These are phyloP conservation scores for Otus scops DNA, from an alignment of 2,797 vertebrate genomes.

Conservation along the genomic window DNA sequence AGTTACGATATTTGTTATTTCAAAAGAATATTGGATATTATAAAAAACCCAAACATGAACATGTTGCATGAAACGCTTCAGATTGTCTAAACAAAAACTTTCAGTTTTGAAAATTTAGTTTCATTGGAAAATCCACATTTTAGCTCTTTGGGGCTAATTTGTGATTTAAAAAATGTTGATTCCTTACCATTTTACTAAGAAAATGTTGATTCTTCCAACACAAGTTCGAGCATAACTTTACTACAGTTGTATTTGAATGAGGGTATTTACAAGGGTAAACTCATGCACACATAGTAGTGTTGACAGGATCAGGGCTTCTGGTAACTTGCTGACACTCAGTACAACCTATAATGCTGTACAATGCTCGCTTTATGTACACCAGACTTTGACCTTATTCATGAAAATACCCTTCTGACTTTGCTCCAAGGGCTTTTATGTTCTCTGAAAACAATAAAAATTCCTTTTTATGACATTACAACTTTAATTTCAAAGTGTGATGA, in stretches of 20 bases:
- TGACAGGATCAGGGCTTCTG: slow-evolving; percentile 42
- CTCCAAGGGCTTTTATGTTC: slow-evolving; percentile 50
- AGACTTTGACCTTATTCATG: slow-evolving; percentile 70
- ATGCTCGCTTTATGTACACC: slow-evolving; percentile 51
- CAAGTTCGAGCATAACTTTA: background rate
- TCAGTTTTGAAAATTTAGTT: background rate
- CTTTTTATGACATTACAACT: slow-evolving; percentile 63
- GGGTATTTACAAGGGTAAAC: slow-evolving; percentile 10
- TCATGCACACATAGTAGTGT: background rate
- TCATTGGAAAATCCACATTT: background rate
- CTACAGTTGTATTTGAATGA: background rate
- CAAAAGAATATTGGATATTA: background rate
- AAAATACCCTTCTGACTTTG: slow-evolving; percentile 54
- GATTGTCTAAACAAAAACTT: background rate
- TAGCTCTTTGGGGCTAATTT: background rate
- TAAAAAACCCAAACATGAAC: fast-evolving
- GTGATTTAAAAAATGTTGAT: background rate
- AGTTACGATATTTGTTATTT: background rate
- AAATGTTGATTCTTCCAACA: background rate
- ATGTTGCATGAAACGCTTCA: background rate
- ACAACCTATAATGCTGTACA: slow-evolving; percentile 35
- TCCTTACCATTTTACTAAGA: background rate
- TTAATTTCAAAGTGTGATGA: slow-evolving; percentile 61
- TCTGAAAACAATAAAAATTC: slow-evolving; percentile 60
- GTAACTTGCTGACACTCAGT: slow-evolving; percentile 28